Percentiles rank a stretch among this genome's conserved stretches.
Evolutionary conservation across 2,113 vertebrate species (phyloP).

Genomic region (Rynchops niger): DNA sequence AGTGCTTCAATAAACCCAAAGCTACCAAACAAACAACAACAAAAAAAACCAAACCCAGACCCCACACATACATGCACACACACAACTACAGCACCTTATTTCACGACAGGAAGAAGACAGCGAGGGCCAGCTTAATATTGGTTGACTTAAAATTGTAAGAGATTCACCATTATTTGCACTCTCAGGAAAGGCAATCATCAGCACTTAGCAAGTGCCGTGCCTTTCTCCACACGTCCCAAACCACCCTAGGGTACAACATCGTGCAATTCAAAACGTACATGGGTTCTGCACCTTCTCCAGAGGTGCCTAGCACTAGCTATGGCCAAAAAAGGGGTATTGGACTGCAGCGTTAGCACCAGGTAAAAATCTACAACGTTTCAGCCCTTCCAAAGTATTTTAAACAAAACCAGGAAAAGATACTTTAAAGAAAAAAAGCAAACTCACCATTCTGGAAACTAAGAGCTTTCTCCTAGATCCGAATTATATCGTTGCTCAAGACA

Average conservation of each 20-base stretch:
- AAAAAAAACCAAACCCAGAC: not conserved
- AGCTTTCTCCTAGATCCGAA: slow-evolving; percentile 19
- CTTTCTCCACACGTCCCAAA: not conserved
- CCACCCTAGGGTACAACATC: not conserved
- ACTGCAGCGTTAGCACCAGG: not conserved
- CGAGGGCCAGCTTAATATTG: not conserved
- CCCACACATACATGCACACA: not conserved
- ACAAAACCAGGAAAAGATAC: not conserved
- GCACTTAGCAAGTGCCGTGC: not conserved
- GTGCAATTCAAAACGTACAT: not conserved
- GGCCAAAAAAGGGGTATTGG: not conserved
- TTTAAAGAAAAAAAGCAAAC: not conserved
- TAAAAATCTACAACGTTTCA: not conserved
- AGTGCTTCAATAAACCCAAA: not conserved
- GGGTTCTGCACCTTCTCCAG: not conserved
- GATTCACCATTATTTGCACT: not conserved
- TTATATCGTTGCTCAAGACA: not conserved
- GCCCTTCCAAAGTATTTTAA: not conserved
- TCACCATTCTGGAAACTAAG: slow-evolving; percentile 61
- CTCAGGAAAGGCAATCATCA: not conserved
- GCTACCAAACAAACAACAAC: not conserved
- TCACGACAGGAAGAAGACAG: not conserved
- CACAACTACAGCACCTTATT: not conserved
- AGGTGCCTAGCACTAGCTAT: not conserved
- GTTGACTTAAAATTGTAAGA: not conserved